phyloP scores from a whole-genome alignment of 2,888 invertebrate species.

The Pollenia labialis region DNA sequence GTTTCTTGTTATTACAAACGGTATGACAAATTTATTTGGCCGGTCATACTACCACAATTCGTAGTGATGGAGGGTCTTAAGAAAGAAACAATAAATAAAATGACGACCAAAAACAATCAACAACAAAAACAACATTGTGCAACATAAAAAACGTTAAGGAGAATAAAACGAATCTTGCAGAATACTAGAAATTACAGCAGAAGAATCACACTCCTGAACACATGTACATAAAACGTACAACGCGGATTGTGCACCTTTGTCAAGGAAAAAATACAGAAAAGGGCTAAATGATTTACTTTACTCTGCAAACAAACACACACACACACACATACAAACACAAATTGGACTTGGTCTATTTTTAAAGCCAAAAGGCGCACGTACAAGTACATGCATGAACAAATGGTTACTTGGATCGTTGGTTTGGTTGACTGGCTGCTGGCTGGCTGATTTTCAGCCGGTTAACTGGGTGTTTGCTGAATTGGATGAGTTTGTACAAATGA shows the following conservation, averaged over 20 bases:
- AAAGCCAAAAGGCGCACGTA: conserved; percentile 70
- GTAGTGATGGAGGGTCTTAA: background rate
- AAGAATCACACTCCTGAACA: conserved; percentile 3
- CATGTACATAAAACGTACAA: background rate
- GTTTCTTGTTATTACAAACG: background rate
- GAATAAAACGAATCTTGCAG: conserved; percentile 32
- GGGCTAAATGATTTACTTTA: conserved; percentile 78
- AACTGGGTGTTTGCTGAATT: conserved; percentile 46
- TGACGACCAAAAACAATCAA: conserved; percentile 38
- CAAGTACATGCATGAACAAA: conserved; percentile 65
- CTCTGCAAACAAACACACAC: background rate
- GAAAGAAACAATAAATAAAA: conserved; percentile 25
- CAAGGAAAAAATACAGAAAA: conserved; percentile 30
- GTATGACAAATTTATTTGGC: background rate
- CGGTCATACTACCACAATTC: too few species aligned
- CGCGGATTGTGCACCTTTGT: conserved; percentile 35
- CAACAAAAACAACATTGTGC: conserved; percentile 71
- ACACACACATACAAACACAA: conserved; percentile 2
- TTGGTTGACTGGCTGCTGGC: conserved; percentile 34
- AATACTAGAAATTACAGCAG: background rate
- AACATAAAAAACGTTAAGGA: background rate
- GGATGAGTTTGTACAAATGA: conserved; percentile 53
- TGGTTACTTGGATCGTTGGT: conserved; percentile 61
- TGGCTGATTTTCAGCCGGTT: conserved; percentile 20
- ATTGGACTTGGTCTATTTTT: conserved; percentile 65